Evolutionary conservation across 2,797 vertebrate genomes (phyloP).

Genomic region (Anguilla obscura): DNA sequence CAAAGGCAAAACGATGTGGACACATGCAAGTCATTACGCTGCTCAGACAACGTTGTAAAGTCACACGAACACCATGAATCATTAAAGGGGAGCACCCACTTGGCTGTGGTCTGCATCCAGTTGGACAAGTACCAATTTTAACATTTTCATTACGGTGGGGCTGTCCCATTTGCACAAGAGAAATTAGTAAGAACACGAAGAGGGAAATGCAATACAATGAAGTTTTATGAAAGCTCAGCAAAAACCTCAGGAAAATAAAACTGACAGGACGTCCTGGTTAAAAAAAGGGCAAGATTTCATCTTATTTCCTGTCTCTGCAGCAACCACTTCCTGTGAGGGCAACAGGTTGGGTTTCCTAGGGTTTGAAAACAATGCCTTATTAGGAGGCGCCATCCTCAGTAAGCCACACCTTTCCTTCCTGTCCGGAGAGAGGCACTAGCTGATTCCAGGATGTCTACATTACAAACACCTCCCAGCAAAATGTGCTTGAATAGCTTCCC

Average conservation of each 20-base stretch:
- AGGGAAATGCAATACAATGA: constrained; percentile 4
- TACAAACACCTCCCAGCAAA: constrained; percentile 39
- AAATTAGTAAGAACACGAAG: not conserved
- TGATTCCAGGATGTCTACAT: constrained; percentile 40
- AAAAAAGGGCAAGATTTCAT: constrained; percentile 24
- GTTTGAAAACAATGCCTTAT: constrained; percentile 41
- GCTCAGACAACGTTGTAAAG: not conserved
- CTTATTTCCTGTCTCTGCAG: constrained; percentile 36
- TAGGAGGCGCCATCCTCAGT: constrained; percentile 32
- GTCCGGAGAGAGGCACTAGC: constrained; percentile 33
- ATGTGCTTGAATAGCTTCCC: constrained; percentile 17
- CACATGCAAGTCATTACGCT: not conserved
- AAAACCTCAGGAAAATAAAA: constrained; percentile 7
- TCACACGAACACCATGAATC: not conserved
- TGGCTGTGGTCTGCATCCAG: not conserved
- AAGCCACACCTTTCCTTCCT: constrained; percentile 45
- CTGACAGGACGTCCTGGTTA: constrained; percentile 24
- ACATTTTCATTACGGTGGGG: not conserved
- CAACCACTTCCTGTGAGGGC: constrained; percentile 42
- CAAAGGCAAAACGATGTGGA: not conserved
- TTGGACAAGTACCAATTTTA: not conserved
- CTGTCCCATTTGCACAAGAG: not conserved
- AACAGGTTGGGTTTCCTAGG: constrained; percentile 40
- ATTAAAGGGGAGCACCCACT: not conserved
- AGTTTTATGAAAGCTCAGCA: not conserved